Evolutionary conservation across 2,888 invertebrate genomes (phyloP).

Genomic region (Hetaerina titia): DNA sequence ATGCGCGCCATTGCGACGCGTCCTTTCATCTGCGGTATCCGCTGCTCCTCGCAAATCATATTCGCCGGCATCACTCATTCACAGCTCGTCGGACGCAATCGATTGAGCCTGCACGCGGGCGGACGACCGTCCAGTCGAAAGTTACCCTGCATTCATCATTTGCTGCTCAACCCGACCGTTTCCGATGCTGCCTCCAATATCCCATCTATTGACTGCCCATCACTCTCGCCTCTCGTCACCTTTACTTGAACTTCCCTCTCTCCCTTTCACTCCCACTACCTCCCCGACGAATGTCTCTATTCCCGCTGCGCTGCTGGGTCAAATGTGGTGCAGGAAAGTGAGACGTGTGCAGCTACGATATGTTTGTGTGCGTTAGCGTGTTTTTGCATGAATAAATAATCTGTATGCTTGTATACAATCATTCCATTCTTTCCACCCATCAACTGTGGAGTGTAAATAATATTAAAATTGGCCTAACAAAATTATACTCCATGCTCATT

Average conservation of each 20-base stretch:
- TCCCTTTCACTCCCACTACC: neutral
- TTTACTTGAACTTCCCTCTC: neutral
- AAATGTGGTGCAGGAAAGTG: too few species aligned
- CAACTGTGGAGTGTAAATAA: neutral
- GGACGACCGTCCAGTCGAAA: slow-evolving; percentile 7
- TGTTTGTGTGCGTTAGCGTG: too few species aligned
- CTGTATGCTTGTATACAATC: too few species aligned
- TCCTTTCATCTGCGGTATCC: neutral
- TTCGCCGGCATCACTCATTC: slow-evolving; percentile 29
- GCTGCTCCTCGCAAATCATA: slow-evolving; percentile 26
- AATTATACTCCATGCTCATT: neutral
- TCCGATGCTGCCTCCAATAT: neutral
- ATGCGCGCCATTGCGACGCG: neutral
- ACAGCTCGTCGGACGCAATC: slow-evolving; percentile 50
- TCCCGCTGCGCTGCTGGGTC: too few species aligned
- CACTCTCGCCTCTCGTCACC: neutral
- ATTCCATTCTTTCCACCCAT: neutral
- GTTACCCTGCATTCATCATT: slow-evolving; percentile 42
- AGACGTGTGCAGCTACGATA: too few species aligned
- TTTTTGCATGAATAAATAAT: too few species aligned
- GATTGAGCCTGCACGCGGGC: neutral
- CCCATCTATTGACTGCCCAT: slow-evolving; percentile 36
- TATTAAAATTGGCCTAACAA: neutral
- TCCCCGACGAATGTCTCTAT: too few species aligned
- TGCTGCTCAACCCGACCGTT: slow-evolving; percentile 29